phyloP scores from a whole-genome alignment of 2,113 vertebrate species.

The Chitala chitala region DNA sequence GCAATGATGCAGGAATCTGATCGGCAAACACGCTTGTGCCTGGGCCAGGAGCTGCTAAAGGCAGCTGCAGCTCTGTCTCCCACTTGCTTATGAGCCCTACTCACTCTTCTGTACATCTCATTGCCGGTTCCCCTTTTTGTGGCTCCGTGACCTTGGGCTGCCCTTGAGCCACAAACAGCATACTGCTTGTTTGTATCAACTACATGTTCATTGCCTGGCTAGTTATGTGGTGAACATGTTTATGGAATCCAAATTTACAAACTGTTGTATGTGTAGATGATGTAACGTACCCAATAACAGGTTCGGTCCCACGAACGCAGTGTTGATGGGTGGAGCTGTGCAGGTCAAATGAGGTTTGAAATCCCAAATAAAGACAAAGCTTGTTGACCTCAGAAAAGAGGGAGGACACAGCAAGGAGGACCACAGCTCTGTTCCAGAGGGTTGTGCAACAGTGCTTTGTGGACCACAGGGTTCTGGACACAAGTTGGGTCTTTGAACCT shows the following conservation, averaged over 20 bases:
- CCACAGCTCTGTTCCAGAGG: background rate
- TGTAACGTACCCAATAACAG: no score
- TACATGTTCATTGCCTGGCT: no score
- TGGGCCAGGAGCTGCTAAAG: constrained; percentile 45
- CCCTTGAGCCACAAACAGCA: no score
- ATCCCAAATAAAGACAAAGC: background rate
- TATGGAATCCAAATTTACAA: no score
- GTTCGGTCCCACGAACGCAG: no score
- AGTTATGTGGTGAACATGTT: no score
- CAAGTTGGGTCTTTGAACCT: background rate
- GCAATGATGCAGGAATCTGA: constrained; percentile 40
- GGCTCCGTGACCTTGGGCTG: no score
- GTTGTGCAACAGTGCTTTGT: background rate
- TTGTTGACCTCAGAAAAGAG: background rate
- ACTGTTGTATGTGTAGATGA: no score
- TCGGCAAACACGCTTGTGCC: constrained; percentile 26
- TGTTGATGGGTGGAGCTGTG: background rate
- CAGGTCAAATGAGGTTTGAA: background rate
- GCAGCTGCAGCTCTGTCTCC: constrained; percentile 25
- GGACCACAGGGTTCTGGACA: background rate
- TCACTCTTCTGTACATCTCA: constrained; percentile 1
- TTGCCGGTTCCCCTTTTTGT: background rate
- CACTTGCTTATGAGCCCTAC: background rate
- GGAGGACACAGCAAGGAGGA: no score
- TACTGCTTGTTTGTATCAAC: no score